Percentiles rank a stretch among this genome's conserved stretches.
phyloP scores from a whole-genome alignment of 2,113 vertebrate genomes.

The Ochotona princeps region DNA sequence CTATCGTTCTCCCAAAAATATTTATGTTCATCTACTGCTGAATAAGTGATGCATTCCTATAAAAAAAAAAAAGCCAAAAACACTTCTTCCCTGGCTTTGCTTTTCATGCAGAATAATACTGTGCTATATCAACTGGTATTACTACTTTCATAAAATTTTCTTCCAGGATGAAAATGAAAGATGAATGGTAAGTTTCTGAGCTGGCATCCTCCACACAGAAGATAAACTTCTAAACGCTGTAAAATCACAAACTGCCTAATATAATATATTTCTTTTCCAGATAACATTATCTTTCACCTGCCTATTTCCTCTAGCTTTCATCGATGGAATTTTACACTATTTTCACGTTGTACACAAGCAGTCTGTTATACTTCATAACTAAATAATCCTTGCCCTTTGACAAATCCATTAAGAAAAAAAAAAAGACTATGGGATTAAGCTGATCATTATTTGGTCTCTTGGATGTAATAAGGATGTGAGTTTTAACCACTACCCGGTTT shows the following conservation, averaged over 20 bases:
- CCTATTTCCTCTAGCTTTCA: conserved; percentile 36
- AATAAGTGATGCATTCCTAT: not conserved
- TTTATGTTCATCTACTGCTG: not conserved
- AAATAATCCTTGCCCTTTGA: conserved; percentile 75
- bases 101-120: not conserved
- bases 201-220: not conserved
- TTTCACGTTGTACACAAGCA: conserved; percentile 50
- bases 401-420: conserved; percentile 77
- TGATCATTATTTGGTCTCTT: conserved; percentile 23
- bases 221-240: conserved; percentile 29
- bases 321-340: conserved; percentile 69
- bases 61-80: not conserved
- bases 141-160: conserved; percentile 22
- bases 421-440: conserved; percentile 36
- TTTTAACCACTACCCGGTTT: conserved; percentile 16
- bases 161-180: not conserved
- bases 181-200: conserved; percentile 8
- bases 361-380: conserved; percentile 66
- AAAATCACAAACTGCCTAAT: conserved; percentile 26
- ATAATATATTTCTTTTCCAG: not conserved
- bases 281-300: conserved; percentile 5
- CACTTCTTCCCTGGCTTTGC: not conserved
- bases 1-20: not conserved
- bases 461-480: conserved; percentile 43
- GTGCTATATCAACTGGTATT: not conserved